Evolutionary conservation across 2,888 invertebrate genomes (phyloP), one percentile per base, ranked within the genome.

Genomic region (Melinopterus prodromus): DNA sequence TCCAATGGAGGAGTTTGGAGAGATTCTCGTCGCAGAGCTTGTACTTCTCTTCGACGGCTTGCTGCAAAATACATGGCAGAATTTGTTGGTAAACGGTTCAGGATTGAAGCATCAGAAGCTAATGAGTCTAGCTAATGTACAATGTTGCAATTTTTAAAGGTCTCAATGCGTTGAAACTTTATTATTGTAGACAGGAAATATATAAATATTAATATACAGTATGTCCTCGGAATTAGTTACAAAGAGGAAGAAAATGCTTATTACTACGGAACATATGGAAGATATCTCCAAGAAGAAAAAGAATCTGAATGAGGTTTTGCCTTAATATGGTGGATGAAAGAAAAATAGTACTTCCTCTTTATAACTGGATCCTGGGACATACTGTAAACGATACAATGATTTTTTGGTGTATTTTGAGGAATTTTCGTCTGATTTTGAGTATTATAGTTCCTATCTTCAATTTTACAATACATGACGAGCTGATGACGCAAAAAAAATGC

Each of bases 11-110:
- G 80, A 98, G 91, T 88, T 96, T 96, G 82, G 94, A 93, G 81
- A 97, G 91, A 71, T 94, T 95, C 89, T 97, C 96, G 89, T 97
- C 96, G 90, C 97, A 97, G 86, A 96, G 92, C 88, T 95, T 95
- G 92, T 97, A 98, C 90, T 97, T 97, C 89, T 98, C 98, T 90
- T 97, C 96, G 85, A 97, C 96, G 87, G 97, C 97, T 96, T 97
- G 97, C 98, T 98, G 92, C 84, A 93, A 91, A 79, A 77, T 74
- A 26, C 35, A 53, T 53, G 53, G 53, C 53, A 53, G 5, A 53
- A 53, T 26, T 36, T 71, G 71, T 71, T 71, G 15, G 26, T 71
- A 71, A 71, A n/a, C 1, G 7, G 14, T 14, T 71, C 1, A 16
- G 7, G 1, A 35, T 26, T 74, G 26, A 74, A 53, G 53, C 53